Evolutionary conservation across 1,140 invertebrate species (phyloP).

Genomic region (Homalodisca vitripennis): DNA sequence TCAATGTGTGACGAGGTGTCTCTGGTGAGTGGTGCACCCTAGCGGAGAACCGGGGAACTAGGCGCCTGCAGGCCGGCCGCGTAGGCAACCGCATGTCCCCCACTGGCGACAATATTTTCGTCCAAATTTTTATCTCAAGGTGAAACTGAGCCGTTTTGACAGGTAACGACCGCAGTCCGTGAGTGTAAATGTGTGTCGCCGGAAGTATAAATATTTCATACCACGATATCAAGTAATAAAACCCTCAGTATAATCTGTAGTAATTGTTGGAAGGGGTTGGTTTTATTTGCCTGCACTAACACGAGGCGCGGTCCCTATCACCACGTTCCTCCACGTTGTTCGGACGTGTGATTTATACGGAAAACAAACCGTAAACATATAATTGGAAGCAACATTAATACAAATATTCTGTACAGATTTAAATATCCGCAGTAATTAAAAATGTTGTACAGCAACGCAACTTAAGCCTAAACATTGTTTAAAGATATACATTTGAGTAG

Average conservation of each 20-base stretch:
- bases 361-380: too few species aligned
- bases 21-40: constrained; percentile 4
- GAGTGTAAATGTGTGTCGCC: constrained; percentile 15
- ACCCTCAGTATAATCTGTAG: not conserved
- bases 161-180: too few species aligned
- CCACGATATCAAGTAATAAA: not conserved
- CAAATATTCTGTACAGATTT: too few species aligned
- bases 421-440: too few species aligned
- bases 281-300: not conserved
- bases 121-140: not conserved
- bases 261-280: not conserved
- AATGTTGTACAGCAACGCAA: too few species aligned
- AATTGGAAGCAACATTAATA: too few species aligned
- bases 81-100: not conserved
- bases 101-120: not conserved
- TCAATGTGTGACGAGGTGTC: too few species aligned
- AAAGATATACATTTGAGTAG: too few species aligned
- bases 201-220: constrained; percentile 10
- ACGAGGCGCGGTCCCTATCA: not conserved
- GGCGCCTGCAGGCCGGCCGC: not conserved
- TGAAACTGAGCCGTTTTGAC: too few species aligned
- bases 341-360: not conserved
- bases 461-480: too few species aligned
- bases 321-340: not conserved
- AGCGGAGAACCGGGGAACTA: not conserved